Evolutionary conservation across 2,113 vertebrate genomes (phyloP), one percentile per base, ranked within the genome.

Genomic region (Catharus minimus): DNA sequence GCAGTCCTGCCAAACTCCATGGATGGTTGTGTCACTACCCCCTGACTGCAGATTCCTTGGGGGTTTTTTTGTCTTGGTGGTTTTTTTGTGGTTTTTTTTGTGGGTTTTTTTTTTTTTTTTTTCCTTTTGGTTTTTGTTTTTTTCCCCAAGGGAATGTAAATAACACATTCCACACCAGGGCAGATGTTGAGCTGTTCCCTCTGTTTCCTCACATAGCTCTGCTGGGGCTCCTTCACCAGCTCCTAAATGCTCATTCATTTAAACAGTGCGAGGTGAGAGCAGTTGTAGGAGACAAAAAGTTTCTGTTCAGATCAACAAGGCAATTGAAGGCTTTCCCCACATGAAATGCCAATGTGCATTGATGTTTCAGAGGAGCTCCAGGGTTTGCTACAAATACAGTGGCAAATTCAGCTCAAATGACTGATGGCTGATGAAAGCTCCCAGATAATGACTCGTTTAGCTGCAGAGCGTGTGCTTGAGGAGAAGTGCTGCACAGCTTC

Each of bases 401-500:
- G 50, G 80, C 67, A 57, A 89, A 79, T 62, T n/a, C 86, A 79
- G 69, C 44, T 36, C 4, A 24, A 74, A 52, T 36, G 92, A 47
- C 46, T 47, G 22, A 57, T 12, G 18, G 90, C 76, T 93, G 94
- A 90, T 88, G 46, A 68, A 86, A 90, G 90, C 73, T 61, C 43
- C 38, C 8, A 2, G 77, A 32, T 90, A 88, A 94, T 93, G 50
- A 28, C 69, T 93, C 62, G 11, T 95, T 95, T 50, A 90, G 69
- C 73, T 88, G 90, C 95, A 92, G 80, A 91, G 80, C n/a, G 26
- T 83, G 92, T 82, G 86, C 90, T 92, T 1, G 0, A 82, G 92
- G n/a, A 92, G 75, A 36, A 86, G 86, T 2, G 38, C 64, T 68
- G 80, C 88, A 36, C 61, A 58, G 89, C 73, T 93, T 93, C 86